A percentile compares a stretch with the other conserved stretches of the same genome.
These are phyloP conservation scores for Sphecodes monilicornis DNA, from an alignment of 2,888 invertebrate species.

Conservation along the genomic window DNA sequence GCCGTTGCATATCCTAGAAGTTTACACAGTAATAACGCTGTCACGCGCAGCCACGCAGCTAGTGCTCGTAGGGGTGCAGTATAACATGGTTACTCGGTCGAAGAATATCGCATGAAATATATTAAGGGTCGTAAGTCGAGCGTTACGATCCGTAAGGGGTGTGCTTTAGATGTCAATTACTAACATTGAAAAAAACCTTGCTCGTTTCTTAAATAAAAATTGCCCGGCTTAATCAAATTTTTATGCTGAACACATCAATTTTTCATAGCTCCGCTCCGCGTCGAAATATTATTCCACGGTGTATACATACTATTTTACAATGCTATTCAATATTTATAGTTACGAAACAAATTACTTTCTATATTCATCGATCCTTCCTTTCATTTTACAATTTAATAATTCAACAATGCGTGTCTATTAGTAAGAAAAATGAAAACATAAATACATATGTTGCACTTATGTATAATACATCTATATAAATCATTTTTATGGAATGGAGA, in stretches of 20 bases:
- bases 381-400: too few relatives aligned
- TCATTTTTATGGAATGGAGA: too few relatives aligned
- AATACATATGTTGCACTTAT: too few relatives aligned
- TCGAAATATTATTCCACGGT: background rate
- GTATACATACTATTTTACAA: background rate
- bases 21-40: constrained; percentile 49
- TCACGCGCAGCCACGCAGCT: constrained; percentile 25
- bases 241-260: background rate
- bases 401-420: too few relatives aligned
- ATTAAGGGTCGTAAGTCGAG: constrained; percentile 16
- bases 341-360: background rate
- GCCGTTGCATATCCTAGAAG: constrained; percentile 25
- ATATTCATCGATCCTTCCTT: too few relatives aligned
- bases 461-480: too few relatives aligned
- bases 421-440: too few relatives aligned
- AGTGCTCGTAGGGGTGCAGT: background rate
- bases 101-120: constrained; percentile 16
- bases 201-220: background rate
- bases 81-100: constrained; percentile 23
- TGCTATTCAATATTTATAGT: background rate
- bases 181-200: background rate
- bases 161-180: background rate
- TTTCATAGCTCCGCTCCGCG: background rate
- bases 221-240: background rate
- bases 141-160: background rate